Conservation (phyloP, 2,113 vertebrate species). For the Tragelaphus imberbis region DNA sequence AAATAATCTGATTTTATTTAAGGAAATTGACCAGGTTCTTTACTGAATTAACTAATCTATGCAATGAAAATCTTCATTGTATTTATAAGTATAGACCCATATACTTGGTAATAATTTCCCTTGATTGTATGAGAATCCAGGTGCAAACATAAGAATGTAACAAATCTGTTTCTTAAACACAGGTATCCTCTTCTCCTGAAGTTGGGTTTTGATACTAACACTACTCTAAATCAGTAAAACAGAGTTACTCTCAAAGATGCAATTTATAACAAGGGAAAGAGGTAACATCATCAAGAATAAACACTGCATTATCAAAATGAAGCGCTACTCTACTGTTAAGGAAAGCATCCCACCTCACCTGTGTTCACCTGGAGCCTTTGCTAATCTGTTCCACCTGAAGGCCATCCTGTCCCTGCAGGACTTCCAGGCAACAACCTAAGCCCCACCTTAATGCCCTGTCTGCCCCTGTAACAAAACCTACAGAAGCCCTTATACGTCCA, state of each 20-base stretch:
- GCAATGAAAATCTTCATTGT: neutral
- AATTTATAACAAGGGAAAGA: neutral
- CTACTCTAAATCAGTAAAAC: neutral
- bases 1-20: neutral
- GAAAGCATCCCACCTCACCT: neutral
- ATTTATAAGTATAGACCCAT: neutral
- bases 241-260: neutral
- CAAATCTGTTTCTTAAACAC: neutral
- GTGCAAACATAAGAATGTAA: neutral
- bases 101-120: neutral
- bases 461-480: neutral
- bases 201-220: neutral
- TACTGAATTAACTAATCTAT: neutral
- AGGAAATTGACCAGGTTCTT: neutral
- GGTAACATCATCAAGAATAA: neutral
- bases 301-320: neutral
- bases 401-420: neutral
- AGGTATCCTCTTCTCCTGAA: neutral
- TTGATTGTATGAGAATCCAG: neutral
- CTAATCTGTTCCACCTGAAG: neutral
- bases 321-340: slow-evolving; percentile 1
- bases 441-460: neutral
- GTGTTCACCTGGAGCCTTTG: neutral
- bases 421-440: neutral
- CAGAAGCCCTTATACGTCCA: neutral